These are phyloP conservation scores for Hydractinia echinata DNA, from an alignment of 30 jellyfish, hydroid and myxozoan genomes.

Conservation along the genomic window DNA sequence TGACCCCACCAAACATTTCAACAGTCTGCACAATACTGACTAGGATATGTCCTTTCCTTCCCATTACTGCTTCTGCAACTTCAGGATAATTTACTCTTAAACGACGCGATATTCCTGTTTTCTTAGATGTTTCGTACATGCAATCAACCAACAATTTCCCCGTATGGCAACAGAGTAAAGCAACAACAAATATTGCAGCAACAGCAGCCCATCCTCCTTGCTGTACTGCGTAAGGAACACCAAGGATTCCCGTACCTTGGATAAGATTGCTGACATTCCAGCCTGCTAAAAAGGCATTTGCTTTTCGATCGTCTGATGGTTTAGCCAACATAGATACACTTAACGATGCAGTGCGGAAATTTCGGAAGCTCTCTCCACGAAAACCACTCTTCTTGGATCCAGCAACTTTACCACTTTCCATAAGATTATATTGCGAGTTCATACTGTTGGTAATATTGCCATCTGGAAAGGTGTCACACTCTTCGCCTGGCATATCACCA, in stretches of 20 bases:
- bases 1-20: slow-evolving; percentile 94
- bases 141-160: slow-evolving; percentile 78
- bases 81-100: slow-evolving; percentile 85
- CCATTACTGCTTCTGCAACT: slow-evolving; percentile 83
- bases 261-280: slow-evolving; percentile 91
- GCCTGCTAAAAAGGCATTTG: slow-evolving; percentile 92
- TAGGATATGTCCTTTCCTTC: slow-evolving; percentile 44
- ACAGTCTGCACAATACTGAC: slow-evolving; percentile 59
- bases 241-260: slow-evolving; percentile 91
- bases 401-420: slow-evolving; percentile 15
- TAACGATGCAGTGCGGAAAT: slow-evolving; percentile 63
- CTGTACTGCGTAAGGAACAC: slow-evolving; percentile 72
- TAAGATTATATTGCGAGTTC: not conserved
- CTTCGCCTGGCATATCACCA: slow-evolving; percentile 1
- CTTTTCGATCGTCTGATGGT: slow-evolving; percentile 85
- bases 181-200: slow-evolving; percentile 75
- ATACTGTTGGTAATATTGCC: not conserved
- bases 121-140: slow-evolving; percentile 81
- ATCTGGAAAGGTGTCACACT: not conserved
- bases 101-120: slow-evolving; percentile 58
- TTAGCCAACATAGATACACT: slow-evolving; percentile 84
- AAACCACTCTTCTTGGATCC: not conserved
- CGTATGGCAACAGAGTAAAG: slow-evolving; percentile 79
- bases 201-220: slow-evolving; percentile 99
- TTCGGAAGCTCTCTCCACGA: slow-evolving; percentile 19